Conservation (phyloP, 1,140 invertebrate species). For the Carcinoscorpius rotundicauda region DNA sequence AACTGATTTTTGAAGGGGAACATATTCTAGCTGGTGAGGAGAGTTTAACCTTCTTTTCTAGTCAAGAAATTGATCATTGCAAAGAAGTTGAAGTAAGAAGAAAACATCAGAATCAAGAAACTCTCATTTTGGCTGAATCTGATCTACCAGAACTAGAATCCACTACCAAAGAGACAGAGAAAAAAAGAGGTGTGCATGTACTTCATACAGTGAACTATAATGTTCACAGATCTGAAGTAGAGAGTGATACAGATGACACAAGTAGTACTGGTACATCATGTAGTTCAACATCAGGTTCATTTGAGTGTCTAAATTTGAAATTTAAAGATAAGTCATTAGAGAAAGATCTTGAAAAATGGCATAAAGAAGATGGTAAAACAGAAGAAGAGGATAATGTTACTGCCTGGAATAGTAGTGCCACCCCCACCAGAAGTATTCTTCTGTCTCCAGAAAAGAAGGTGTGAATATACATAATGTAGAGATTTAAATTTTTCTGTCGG, state of each 20-base stretch:
- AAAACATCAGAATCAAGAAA: background rate
- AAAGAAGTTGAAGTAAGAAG: background rate
- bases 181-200: background rate
- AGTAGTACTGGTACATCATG: constrained; percentile 44
- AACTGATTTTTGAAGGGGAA: constrained; percentile 1
- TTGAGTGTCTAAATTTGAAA: constrained; percentile 24
- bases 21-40: background rate
- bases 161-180: background rate
- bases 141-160: background rate
- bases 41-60: background rate
- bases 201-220: background rate
- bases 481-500: too few species aligned
- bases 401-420: constrained; percentile 43
- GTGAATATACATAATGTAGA: background rate
- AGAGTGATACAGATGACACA: constrained; percentile 31
- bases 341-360: too few species aligned
- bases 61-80: background rate
- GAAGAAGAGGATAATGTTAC: background rate
- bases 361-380: too few species aligned
- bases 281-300: constrained; percentile 17
- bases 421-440: constrained; percentile 41
- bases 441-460: constrained; percentile 41
- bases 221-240: constrained; percentile 14
- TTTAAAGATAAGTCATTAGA: constrained; percentile 24
- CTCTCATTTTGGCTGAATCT: background rate